phyloP scores from a whole-genome alignment of 2,888 invertebrate genomes.

The Pseudolycoriella hygida region DNA sequence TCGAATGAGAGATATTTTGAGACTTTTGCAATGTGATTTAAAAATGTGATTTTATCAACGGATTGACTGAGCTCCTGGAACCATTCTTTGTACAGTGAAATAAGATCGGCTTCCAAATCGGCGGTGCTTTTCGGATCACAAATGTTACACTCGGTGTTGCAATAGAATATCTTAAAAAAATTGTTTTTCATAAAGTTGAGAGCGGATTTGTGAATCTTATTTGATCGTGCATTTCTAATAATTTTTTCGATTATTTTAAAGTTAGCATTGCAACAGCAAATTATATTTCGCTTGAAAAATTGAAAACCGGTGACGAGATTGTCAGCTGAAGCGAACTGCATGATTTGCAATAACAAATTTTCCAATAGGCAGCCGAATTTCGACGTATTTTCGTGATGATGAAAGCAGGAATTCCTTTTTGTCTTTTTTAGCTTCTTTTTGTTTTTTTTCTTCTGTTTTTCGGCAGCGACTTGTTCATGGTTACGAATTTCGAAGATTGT shows the following conservation, averaged over 20 bases:
- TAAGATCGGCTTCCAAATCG: conserved; percentile 4
- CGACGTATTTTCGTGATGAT: conserved; percentile 9
- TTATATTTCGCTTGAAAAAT: conserved; percentile 19
- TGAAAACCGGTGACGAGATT: conserved; percentile 20
- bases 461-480: background rate
- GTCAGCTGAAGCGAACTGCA: conserved; percentile 15
- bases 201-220: conserved; percentile 16
- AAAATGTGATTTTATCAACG: conserved; percentile 14
- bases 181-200: conserved; percentile 19
- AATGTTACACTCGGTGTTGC: background rate
- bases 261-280: conserved; percentile 26
- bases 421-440: background rate
- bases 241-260: conserved; percentile 17
- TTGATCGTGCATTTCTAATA: background rate
- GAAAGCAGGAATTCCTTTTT: conserved; percentile 11
- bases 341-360: conserved; percentile 19
- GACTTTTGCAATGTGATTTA: conserved; percentile 25
- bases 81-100: conserved; percentile 5
- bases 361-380: conserved; percentile 20
- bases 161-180: conserved; percentile 16
- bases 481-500: background rate
- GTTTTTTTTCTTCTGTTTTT: background rate
- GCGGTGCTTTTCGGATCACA: background rate
- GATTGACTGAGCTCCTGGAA: conserved; percentile 1
- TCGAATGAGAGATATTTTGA: conserved; percentile 21